phyloP scores from a whole-genome alignment of 2,113 vertebrate genomes.

The Oreochromis niloticus region DNA sequence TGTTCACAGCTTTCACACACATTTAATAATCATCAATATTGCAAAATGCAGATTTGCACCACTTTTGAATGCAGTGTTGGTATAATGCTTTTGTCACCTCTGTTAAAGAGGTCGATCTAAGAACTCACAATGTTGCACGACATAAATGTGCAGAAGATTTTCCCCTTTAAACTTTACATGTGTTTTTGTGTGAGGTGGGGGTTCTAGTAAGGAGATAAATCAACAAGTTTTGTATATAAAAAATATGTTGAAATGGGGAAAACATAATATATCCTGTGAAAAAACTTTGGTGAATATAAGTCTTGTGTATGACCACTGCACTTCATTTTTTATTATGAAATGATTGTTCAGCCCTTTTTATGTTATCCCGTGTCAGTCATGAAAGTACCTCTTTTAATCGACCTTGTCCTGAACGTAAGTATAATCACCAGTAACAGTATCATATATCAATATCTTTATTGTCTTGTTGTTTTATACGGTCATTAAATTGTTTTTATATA shows the following conservation, averaged over 20 bases:
- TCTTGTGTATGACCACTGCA: background rate
- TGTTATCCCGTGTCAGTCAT: background rate
- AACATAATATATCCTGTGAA: background rate
- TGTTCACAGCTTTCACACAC: background rate
- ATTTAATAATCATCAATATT: slow-evolving; percentile 21
- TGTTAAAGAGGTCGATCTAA: background rate
- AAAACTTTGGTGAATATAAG: background rate
- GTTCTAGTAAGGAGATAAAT: background rate
- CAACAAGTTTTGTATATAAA: background rate
- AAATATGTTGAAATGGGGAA: background rate
- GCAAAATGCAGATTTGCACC: background rate
- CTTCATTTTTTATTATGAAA: background rate
- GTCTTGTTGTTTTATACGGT: background rate
- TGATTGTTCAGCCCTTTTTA: background rate
- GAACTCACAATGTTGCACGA: background rate
- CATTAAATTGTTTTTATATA: slow-evolving; percentile 8
- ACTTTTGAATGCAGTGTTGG: background rate
- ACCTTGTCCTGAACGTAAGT: background rate
- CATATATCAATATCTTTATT: background rate
- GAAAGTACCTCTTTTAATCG: background rate
- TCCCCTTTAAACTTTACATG: background rate
- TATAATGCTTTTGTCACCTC: background rate
- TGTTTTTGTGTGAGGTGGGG: background rate
- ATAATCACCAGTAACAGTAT: background rate
- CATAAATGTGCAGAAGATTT: background rate